Evolutionary conservation across 1,140 invertebrate genomes (phyloP), one percentile per base, ranked within the genome.

Genomic region (Zaprionus lachaisei): DNA sequence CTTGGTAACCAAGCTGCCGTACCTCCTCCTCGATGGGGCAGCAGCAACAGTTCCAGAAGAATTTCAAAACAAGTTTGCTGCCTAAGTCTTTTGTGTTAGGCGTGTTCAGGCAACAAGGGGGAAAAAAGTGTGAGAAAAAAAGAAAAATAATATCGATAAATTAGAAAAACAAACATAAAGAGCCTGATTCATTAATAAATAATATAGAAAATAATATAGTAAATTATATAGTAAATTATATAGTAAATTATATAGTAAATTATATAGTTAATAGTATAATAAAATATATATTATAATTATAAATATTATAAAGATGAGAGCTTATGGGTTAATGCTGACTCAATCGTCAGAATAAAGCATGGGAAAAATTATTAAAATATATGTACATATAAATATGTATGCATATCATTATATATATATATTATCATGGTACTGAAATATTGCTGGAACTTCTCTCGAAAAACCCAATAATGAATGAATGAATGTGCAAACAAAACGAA

Each of bases 31-130:
- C 31, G 31, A 9, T 34, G 31, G 31, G 22, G 31, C 37, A 61
- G 6, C 60, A 51, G 14, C 63, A 55, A 9, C 20, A 55, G 17
- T 37, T 62, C 63, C 73, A 81, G 76, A 86, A 86, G 83, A 79
- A 82, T 81, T 79, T 82, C 67, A 79, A 85, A 85, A 85, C 79
- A 66, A 82, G 81, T 84, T 84, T 78, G 82, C 64, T 80, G 81
- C 55, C 68, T 62, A 83, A 80, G 81, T 83, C 81, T 83, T 83
- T 83, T 84, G 81, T 57, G 49, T 64, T 34, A 31, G 41, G 7
- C 15, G 26, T 24, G 22, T n/a, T 31, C 15, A 31, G 26, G 14
- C 22, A 56, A 31, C 7, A 15, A 1, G 15, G 11, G 7, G 14
- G 7, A n/a, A 55, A 55, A 55, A 24, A 1, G 6, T 47, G 7